Percentiles rank a stretch among this genome's conserved stretches.
phyloP scores from a whole-genome alignment of 1,140 invertebrate genomes.

The Colletes gigas region DNA sequence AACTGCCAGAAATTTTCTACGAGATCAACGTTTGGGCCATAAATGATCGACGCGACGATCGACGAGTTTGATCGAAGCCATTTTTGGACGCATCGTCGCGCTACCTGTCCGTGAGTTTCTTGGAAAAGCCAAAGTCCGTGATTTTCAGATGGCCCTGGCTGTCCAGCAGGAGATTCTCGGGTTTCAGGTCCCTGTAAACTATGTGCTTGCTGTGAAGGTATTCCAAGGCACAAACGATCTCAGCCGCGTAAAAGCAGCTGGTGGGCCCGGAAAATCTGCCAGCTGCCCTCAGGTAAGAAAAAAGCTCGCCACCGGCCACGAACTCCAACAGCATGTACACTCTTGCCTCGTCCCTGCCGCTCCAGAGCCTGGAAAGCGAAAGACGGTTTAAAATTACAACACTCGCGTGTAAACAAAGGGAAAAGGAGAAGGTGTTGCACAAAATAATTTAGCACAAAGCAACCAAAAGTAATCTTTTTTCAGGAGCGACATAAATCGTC shows the following conservation, averaged over 20 bases:
- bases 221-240: slow-evolving; percentile 96
- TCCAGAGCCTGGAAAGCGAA: slow-evolving; percentile 89
- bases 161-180: slow-evolving; percentile 96
- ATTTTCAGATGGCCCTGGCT: slow-evolving; percentile 97
- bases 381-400: too few species aligned
- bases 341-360: slow-evolving; percentile 91
- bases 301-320: slow-evolving; percentile 96
- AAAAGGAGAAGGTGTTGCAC: too few species aligned
- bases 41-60: too few species aligned
- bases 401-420: too few species aligned
- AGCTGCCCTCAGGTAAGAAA: slow-evolving; percentile 96
- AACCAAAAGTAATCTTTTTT: too few species aligned
- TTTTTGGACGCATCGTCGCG: background rate
- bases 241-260: slow-evolving; percentile 95
- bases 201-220: slow-evolving; percentile 95
- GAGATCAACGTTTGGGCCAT: too few species aligned
- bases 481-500: slow-evolving; percentile 11
- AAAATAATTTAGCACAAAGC: too few species aligned
- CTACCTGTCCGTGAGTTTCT: slow-evolving; percentile 90
- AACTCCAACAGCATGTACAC: slow-evolving; percentile 98
- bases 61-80: background rate
- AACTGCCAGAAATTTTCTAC: too few species aligned
- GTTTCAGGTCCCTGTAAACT: slow-evolving; percentile 92
- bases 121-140: slow-evolving; percentile 98
- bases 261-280: slow-evolving; percentile 93